phyloP scores from a whole-genome alignment of 2,113 vertebrate genomes.

The Cebidichthys violaceus region DNA sequence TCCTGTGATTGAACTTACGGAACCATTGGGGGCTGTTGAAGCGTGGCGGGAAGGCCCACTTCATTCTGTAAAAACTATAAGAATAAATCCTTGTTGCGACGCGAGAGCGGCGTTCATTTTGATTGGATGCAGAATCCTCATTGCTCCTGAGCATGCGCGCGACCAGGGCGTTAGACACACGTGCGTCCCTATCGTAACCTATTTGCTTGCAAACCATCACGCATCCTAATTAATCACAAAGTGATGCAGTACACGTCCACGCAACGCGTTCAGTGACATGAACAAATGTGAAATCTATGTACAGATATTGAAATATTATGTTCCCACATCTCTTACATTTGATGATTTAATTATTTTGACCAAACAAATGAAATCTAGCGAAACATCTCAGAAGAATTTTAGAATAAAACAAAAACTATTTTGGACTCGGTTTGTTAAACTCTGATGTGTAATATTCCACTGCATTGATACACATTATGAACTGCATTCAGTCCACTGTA shows the following conservation, averaged over 20 bases:
- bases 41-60: neutral
- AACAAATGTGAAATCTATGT: neutral
- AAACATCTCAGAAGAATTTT: neutral
- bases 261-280: no score
- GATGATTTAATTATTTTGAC: no score
- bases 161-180: constrained; percentile 8
- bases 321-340: neutral
- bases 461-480: neutral
- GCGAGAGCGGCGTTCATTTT: constrained; percentile 24
- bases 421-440: neutral
- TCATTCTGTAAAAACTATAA: neutral
- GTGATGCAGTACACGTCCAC: neutral
- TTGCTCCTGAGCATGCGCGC: constrained; percentile 63
- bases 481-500: neutral
- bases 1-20: constrained; percentile 51
- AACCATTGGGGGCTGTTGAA: constrained; percentile 7
- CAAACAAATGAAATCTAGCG: neutral
- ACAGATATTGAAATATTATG: neutral
- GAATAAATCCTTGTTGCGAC: constrained; percentile 5
- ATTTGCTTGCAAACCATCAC: neutral
- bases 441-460: neutral
- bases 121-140: constrained; percentile 36
- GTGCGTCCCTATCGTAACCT: constrained; percentile 5
- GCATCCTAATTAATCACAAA: neutral
- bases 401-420: neutral